phyloP scores from a whole-genome alignment of 2,113 vertebrate species.

The Aegithalos caudatus region DNA sequence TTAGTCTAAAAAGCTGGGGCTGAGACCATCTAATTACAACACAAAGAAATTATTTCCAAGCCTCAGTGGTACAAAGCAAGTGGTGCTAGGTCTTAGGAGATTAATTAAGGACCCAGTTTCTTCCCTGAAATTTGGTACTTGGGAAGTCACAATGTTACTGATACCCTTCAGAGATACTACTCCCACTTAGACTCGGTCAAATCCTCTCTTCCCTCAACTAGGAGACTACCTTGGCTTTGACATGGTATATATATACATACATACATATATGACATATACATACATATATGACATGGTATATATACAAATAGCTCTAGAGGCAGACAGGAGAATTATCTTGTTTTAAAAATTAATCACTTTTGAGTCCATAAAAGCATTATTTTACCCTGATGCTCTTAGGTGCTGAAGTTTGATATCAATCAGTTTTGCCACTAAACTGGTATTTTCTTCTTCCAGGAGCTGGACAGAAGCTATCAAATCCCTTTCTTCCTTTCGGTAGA shows the following conservation, averaged over 20 bases:
- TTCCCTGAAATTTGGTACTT: background rate
- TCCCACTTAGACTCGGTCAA: background rate
- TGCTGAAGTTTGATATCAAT: conserved; percentile 68
- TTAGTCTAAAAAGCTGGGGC: background rate
- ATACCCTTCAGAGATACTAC: background rate
- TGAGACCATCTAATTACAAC: background rate
- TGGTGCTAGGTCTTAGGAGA: background rate
- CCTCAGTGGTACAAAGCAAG: background rate
- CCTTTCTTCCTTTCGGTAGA: conserved; percentile 66
- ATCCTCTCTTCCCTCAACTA: background rate
- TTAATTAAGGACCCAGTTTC: background rate
- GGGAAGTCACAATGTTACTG: background rate
- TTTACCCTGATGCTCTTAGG: conserved; percentile 71
- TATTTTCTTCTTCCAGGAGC: conserved; percentile 78
- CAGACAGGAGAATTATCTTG: background rate
- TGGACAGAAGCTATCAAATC: conserved; percentile 67
- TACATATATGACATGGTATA: too few species aligned
- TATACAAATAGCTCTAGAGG: background rate
- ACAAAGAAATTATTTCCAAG: background rate
- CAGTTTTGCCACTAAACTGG: conserved; percentile 68
- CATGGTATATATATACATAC: too few species aligned
- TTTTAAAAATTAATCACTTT: background rate
- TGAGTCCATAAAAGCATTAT: background rate
- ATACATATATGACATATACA: too few species aligned
- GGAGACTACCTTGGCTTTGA: background rate